Base-by-base conservation (phyloP, 2,113 vertebrate species). In the Leuciscus idus region DNA sequence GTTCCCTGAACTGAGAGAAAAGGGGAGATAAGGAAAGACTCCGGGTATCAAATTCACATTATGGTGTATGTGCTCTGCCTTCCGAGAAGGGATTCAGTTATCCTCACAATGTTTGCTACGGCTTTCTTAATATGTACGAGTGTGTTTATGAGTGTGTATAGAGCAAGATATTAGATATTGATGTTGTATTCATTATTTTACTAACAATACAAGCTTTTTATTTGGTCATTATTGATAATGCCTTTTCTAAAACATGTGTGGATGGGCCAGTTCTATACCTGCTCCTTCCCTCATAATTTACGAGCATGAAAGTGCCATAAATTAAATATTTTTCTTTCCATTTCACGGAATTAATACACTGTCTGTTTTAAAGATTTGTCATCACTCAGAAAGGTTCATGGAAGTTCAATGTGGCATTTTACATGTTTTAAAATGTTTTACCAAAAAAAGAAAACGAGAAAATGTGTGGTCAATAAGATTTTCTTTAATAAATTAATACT, bases 1-100 rank as follows among this genome's bases (percentile, higher is more conserved):
- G 26, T 75, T 84, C 36, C 46, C 19, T 64, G 50, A 64, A 83
- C 33, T 43, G 59, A 70, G 9, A 72, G 33, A n/a, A 68, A 39
- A 72, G 12, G n/a, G 19, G 21, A 72, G 68, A 48, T 23, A 36
- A 73, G 48, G 30, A 73, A 43, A 64, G 78, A 80, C 26, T 73
- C 4, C 9, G 23, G 72, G 39, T 43, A 79, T 83, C 55, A 81
- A 28, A 70, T 77, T 59, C 0, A 30, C 4, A 26, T 50, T 39
- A 28, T 72, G 68, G 4, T 23, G 68, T 72, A 39, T 57, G 9
- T 57, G 21, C 75, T 78, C n/a, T 48, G 43, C 21, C 72, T 48
- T 28, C 43, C 43, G 6, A 75, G 23, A 48, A 48, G 43, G 4
- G 23, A 26, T 15, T 74, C 23, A 48, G 43, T 43, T 7, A 48